These are phyloP conservation scores for Fundulus diaphanus DNA, from an alignment of 2,797 vertebrate genomes.

Conservation along the genomic window DNA sequence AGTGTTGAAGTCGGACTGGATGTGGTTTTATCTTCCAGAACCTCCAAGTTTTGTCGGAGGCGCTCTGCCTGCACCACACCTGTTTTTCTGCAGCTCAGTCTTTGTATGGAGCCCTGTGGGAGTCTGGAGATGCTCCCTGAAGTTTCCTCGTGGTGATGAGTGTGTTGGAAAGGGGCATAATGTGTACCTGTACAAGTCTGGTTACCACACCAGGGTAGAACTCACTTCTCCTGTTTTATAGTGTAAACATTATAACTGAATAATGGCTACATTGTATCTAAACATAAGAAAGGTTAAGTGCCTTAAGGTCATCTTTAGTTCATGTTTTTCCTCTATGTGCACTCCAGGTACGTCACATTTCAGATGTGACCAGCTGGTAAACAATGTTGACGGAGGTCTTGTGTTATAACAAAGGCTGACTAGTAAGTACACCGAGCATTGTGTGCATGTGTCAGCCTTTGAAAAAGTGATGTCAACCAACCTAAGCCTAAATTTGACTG, in stretches of 20 bases:
- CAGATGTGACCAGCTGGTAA: neutral
- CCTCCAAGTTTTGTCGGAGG: no score
- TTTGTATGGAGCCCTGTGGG: no score
- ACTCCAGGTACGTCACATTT: constrained; percentile 1
- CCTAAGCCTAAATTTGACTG: neutral
- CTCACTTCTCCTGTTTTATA: neutral
- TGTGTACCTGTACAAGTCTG: constrained; percentile 4
- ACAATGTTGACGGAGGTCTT: constrained; percentile 4
- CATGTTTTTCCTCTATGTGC: no score
- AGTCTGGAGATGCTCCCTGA: neutral
- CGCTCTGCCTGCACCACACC: no score
- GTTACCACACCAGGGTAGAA: neutral
- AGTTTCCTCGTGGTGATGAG: constrained; percentile 2
- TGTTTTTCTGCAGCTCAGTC: no score
- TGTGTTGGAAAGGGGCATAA: neutral
- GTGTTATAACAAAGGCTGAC: neutral
- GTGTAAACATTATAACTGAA: no score
- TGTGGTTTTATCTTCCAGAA: constrained; percentile 8
- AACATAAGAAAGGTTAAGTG: no score
- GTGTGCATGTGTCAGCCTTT: neutral
- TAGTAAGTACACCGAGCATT: neutral
- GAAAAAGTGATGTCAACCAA: no score
- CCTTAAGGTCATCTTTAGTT: no score
- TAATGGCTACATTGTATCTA: no score
- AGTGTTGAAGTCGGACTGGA: constrained; percentile 5